A percentile compares a stretch with the other conserved stretches of the same genome.
phyloP scores from a whole-genome alignment of 2,888 invertebrate genomes.

The Gari tellinella region DNA sequence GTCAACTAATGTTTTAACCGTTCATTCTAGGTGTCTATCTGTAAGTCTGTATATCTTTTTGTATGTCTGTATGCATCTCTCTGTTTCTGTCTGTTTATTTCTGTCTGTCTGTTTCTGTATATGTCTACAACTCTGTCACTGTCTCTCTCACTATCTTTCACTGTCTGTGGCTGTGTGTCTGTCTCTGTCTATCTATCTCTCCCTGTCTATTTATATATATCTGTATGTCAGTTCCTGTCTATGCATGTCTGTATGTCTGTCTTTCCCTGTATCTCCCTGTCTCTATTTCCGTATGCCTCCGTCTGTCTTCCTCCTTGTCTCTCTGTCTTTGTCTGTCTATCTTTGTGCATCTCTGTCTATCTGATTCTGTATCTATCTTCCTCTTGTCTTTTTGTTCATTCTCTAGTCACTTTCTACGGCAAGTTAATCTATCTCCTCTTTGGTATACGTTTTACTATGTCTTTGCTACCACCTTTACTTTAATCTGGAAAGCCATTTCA shows the following conservation, averaged over 20 bases:
- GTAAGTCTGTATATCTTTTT: constrained; percentile 19
- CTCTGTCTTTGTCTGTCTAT: neutral
- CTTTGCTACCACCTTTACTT: constrained; percentile 5
- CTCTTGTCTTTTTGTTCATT: neutral
- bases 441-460: neutral
- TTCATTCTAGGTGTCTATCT: constrained; percentile 21
- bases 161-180: neutral
- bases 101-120: neutral
- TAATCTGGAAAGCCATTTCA: too few relatives aligned
- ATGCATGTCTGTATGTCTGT: constrained; percentile 31
- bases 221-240: constrained; percentile 19
- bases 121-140: neutral
- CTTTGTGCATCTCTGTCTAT: neutral
- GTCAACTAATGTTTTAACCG: too few relatives aligned
- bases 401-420: neutral
- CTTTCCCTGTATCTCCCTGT: constrained; percentile 36
- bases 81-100: constrained; percentile 16
- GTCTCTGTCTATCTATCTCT: neutral
- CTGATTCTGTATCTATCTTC: constrained; percentile 3
- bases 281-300: constrained; percentile 34
- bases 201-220: neutral
- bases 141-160: neutral
- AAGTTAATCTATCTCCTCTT: neutral
- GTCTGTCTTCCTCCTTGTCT: neutral
- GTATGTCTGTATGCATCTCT: constrained; percentile 16